A percentile compares a stretch with the other conserved stretches of the same genome.
These are phyloP conservation scores for Clarias macrocephalus DNA, from an alignment of 2,113 vertebrate species.

Conservation along the genomic window DNA sequence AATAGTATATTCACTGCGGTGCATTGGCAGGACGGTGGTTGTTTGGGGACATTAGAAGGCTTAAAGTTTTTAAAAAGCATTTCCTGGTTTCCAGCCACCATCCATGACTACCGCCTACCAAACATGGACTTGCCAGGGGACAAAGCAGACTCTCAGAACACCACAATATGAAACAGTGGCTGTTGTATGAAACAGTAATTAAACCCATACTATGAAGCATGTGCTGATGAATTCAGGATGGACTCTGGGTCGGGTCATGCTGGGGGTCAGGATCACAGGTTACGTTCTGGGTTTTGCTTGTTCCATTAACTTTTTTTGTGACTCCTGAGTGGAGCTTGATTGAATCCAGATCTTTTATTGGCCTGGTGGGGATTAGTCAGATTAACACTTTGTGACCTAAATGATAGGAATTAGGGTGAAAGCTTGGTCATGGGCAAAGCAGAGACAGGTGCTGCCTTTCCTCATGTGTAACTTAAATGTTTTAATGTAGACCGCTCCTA, in stretches of 20 bases:
- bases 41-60: background rate
- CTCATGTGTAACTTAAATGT: conserved; percentile 8
- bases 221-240: background rate
- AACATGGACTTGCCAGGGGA: background rate
- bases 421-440: conserved; percentile 34
- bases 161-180: background rate
- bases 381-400: conserved; percentile 56
- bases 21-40: background rate
- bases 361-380: conserved; percentile 51
- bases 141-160: background rate
- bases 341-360: conserved; percentile 59
- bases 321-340: conserved; percentile 46
- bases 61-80: background rate
- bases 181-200: background rate
- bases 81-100: background rate
- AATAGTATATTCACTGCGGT: background rate
- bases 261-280: conserved; percentile 36
- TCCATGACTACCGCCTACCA: background rate
- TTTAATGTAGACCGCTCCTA: conserved; percentile 24
- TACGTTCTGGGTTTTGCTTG: conserved; percentile 39
- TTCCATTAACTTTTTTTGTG: conserved; percentile 44
- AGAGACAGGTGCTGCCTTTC: conserved; percentile 40
- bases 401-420: conserved; percentile 42
- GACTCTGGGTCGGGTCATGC: background rate
- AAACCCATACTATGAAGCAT: background rate